These are phyloP conservation scores for Carcharodon carcharias DNA, from an alignment of 2,797 vertebrate species.

Conservation along the genomic window DNA sequence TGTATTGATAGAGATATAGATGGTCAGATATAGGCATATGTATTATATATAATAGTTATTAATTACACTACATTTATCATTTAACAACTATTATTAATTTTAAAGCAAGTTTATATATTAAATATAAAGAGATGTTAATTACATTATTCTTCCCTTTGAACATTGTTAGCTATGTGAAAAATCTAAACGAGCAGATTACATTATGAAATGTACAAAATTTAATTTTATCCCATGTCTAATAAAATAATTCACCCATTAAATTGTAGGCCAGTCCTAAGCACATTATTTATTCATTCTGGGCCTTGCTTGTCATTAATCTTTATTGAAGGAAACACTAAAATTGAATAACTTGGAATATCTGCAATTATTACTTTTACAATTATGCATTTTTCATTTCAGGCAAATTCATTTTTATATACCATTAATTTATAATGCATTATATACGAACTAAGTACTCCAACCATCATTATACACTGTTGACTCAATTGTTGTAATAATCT, in stretches of 20 bases:
- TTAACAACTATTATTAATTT: neutral
- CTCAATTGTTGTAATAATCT: neutral
- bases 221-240: neutral
- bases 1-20: neutral
- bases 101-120: neutral
- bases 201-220: neutral
- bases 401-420: neutral
- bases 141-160: neutral
- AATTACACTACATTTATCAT: neutral
- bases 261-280: constrained; percentile 9
- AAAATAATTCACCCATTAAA: constrained; percentile 15
- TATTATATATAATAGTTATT: neutral
- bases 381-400: constrained; percentile 19
- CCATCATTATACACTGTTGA: neutral
- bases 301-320: constrained; percentile 21
- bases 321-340: constrained; percentile 3
- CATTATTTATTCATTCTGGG: neutral
- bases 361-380: constrained; percentile 26
- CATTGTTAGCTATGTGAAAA: neutral
- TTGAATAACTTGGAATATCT: constrained; percentile 4
- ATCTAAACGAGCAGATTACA: neutral
- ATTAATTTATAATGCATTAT: neutral
- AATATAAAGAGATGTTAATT: constrained; percentile 13
- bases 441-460: neutral
- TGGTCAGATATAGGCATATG: neutral